Conservation (phyloP, 2,113 vertebrate genomes). For the Mus pahari region DNA sequence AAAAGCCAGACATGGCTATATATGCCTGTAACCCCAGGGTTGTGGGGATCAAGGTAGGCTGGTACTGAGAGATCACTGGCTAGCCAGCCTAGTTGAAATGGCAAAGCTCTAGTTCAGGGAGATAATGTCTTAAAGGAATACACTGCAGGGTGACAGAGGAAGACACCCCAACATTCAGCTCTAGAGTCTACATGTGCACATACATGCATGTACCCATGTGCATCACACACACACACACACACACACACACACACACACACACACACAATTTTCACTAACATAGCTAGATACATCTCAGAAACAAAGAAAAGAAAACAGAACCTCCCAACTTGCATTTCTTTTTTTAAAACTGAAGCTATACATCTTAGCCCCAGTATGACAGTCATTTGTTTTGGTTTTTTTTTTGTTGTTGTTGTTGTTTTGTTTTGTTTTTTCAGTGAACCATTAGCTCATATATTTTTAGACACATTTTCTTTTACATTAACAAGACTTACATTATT, state of each 20-base stretch:
- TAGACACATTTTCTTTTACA: not conserved
- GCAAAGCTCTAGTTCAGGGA: not conserved
- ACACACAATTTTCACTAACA: not conserved
- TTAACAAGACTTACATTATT: not conserved
- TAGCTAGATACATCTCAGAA: not conserved
- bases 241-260: not conserved
- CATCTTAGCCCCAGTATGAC: conserved; percentile 38
- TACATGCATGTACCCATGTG: not conserved
- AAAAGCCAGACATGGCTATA: not conserved
- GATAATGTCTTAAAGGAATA: not conserved
- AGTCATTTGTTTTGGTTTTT: conserved; percentile 35
- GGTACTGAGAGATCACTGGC: no score
- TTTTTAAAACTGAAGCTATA: conserved; percentile 4
- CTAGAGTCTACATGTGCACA: not conserved
- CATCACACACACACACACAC: not conserved
- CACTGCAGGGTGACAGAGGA: not conserved
- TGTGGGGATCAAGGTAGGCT: not conserved
- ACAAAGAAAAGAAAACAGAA: not conserved
- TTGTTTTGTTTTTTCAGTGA: not conserved
- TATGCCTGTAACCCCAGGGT: not conserved
- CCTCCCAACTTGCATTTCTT: not conserved
- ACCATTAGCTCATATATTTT: not conserved
- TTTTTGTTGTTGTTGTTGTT: not conserved
- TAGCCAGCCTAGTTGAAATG: not conserved
- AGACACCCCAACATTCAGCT: not conserved